These are phyloP conservation scores for Cephonodes hylas DNA, from an alignment of 2,888 invertebrate genomes.

Conservation along the genomic window DNA sequence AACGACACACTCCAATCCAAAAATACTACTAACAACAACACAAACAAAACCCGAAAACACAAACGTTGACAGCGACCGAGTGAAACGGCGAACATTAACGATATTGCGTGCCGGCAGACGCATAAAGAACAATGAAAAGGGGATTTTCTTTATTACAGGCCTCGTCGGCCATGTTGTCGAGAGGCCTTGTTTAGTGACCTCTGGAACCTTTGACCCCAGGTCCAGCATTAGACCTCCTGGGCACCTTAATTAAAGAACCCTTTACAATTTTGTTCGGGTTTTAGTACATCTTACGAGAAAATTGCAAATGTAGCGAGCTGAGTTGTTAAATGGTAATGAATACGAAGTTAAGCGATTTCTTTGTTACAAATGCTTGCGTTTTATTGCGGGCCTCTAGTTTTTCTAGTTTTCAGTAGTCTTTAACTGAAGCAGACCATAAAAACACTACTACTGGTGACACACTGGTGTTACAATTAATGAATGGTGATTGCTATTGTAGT, in stretches of 20 bases:
- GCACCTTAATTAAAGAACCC: conserved; percentile 1
- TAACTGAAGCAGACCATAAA: too few species aligned
- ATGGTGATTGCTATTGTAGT: too few species aligned
- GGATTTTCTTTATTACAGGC: conserved; percentile 56
- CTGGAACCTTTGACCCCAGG: conserved; percentile 6
- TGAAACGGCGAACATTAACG: conserved; percentile 37
- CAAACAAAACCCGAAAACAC: conserved; percentile 2
- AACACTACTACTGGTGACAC: too few species aligned
- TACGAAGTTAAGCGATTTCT: not conserved
- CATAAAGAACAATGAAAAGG: conserved; percentile 66
- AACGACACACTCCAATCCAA: not conserved
- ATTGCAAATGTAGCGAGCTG: not conserved
- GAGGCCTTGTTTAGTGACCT: conserved; percentile 28
- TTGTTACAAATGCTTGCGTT: not conserved
- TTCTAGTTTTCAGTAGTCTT: too few species aligned
- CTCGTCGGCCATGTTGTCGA: conserved; percentile 23
- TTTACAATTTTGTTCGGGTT: not conserved
- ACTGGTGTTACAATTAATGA: too few species aligned
- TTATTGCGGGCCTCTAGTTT: too few species aligned
- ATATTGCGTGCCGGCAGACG: conserved; percentile 59
- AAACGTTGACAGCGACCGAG: conserved; percentile 25
- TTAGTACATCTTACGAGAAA: not conserved
- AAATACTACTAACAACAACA: not conserved
- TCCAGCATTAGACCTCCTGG: not conserved
- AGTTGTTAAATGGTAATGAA: not conserved